A percentile compares a stretch with the other conserved stretches of the same genome.
phyloP scores from a whole-genome alignment of 2,888 invertebrate genomes.

The Polylopha cassiicola region DNA sequence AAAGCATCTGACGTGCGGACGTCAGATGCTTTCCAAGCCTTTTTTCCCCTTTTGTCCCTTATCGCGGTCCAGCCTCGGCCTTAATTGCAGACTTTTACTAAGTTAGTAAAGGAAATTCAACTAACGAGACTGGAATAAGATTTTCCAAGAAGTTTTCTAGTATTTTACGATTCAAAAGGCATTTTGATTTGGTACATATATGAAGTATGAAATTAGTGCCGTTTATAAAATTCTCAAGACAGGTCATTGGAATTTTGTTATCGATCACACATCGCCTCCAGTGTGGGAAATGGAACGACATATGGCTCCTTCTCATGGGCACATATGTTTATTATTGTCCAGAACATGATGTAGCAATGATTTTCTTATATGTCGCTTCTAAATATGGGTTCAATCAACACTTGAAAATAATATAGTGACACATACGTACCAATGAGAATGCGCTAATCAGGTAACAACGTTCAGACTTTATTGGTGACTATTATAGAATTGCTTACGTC shows the following conservation, averaged over 20 bases:
- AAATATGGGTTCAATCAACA: too few species aligned
- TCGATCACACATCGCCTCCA: slow-evolving; percentile 7
- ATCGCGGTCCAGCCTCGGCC: slow-evolving; percentile 26
- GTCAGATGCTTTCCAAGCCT: neutral
- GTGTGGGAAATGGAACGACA: slow-evolving; percentile 3
- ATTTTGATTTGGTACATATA: too few species aligned
- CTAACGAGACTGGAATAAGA: slow-evolving; percentile 6
- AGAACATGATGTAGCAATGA: too few species aligned
- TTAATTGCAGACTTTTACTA: slow-evolving; percentile 33
- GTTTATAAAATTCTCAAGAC: too few species aligned
- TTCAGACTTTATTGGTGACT: neutral
- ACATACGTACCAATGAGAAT: slow-evolving; percentile 7
- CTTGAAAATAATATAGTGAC: slow-evolving; percentile 5
- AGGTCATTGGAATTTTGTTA: slow-evolving; percentile 13
- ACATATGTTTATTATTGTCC: slow-evolving; percentile 2
- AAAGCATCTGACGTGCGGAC: slow-evolving; percentile 6
- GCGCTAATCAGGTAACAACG: slow-evolving; percentile 7
- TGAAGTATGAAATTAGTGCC: too few species aligned
- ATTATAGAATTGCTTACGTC: slow-evolving; percentile 10
- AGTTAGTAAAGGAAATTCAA: slow-evolving; percentile 14
- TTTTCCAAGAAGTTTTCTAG: slow-evolving; percentile 11
- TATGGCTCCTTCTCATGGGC: slow-evolving; percentile 8
- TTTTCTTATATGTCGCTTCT: too few species aligned
- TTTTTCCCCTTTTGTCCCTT: too few species aligned
- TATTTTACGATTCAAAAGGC: too few species aligned